Conservation (phyloP, 2,888 invertebrate species). For the Stratiomys singularior region DNA sequence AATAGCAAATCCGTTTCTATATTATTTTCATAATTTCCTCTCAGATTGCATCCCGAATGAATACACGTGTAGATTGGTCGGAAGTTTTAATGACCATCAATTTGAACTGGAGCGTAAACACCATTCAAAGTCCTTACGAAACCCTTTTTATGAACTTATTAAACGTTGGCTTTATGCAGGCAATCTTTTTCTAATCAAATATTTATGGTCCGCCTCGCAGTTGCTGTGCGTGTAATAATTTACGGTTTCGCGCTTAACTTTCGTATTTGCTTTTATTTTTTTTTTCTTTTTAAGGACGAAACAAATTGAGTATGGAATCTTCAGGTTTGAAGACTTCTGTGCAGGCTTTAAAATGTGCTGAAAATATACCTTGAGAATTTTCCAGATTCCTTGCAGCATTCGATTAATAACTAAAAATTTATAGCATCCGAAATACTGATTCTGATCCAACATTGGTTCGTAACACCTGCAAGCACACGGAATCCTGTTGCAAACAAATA, state of each 20-base stretch:
- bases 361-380: too few relatives aligned
- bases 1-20: too few relatives aligned
- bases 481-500: too few relatives aligned
- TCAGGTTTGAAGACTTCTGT: too few relatives aligned
- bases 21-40: too few relatives aligned
- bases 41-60: too few relatives aligned
- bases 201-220: neutral
- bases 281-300: too few relatives aligned
- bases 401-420: neutral
- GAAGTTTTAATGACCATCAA: constrained; percentile 13
- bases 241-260: neutral
- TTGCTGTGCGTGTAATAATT: neutral
- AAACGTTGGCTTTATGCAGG: neutral
- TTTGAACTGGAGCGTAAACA: neutral
- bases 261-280: neutral
- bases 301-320: too few relatives aligned
- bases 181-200: constrained; percentile 25
- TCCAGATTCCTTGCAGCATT: neutral
- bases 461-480: too few relatives aligned
- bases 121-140: neutral
- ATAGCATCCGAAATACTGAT: neutral
- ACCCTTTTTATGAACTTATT: constrained; percentile 25
- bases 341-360: too few relatives aligned
- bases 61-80: neutral
- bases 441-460: too few relatives aligned